Evolutionary conservation across 2,888 invertebrate species (phyloP).

Genomic region (Pterostichus madidus): DNA sequence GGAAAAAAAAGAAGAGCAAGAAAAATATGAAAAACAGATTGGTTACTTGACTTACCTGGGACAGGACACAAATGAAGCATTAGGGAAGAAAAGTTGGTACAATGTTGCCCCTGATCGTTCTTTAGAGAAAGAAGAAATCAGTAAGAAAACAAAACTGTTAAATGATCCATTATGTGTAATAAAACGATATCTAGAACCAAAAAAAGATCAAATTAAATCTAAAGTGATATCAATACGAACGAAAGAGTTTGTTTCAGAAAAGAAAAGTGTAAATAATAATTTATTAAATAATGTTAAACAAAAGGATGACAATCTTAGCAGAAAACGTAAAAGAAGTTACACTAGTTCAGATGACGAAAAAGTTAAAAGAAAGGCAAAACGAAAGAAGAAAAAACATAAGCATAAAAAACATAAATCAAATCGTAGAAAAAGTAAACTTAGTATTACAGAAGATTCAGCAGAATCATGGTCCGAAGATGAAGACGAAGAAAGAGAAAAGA

Average conservation of each 20-base stretch:
- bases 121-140: constrained; percentile 80
- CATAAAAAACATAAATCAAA: constrained; percentile 74
- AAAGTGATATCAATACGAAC: constrained; percentile 63
- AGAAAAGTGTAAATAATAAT: constrained; percentile 49
- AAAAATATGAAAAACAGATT: constrained; percentile 98
- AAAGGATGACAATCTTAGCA: constrained; percentile 27
- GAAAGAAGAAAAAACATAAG: constrained; percentile 70
- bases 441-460: constrained; percentile 60
- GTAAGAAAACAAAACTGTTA: constrained; percentile 83
- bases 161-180: constrained; percentile 88
- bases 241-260: constrained; percentile 58
- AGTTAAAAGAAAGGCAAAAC: constrained; percentile 73
- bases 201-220: constrained; percentile 49
- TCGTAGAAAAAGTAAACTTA: constrained; percentile 67
- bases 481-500: constrained; percentile 72
- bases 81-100: constrained; percentile 95
- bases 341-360: constrained; percentile 68
- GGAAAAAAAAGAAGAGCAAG: constrained; percentile 94
- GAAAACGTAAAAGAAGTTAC: constrained; percentile 52
- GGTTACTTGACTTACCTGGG: constrained; percentile 97
- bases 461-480: constrained; percentile 69
- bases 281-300: constrained; percentile 70
- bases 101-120: constrained; percentile 84
- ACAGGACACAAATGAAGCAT: constrained; percentile 92
- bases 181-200: constrained; percentile 78